Evolutionary conservation across 2,797 vertebrate species (phyloP).

Genomic region (Catamblyrhynchus diadema): DNA sequence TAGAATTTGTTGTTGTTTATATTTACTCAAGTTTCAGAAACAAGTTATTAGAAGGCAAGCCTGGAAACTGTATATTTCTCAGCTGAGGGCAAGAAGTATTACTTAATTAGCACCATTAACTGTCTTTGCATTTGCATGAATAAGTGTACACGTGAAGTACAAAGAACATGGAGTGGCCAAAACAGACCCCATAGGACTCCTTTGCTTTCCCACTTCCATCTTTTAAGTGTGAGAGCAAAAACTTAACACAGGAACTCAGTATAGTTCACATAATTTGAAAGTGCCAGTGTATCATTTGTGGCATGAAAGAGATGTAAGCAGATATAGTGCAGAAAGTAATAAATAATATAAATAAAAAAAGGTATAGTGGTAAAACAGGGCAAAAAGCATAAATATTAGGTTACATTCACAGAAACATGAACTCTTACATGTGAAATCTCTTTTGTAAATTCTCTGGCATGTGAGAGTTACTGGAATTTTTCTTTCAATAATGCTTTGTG

Average conservation of each 20-base stretch:
- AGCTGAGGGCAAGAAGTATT: neutral
- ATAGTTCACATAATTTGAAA: neutral
- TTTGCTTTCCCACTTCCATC: neutral
- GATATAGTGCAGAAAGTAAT: neutral
- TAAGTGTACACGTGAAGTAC: neutral
- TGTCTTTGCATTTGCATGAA: neutral
- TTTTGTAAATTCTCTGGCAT: neutral
- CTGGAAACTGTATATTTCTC: neutral
- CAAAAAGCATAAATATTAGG: neutral
- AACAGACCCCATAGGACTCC: fast-evolving
- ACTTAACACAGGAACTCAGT: neutral
- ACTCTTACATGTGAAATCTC: neutral
- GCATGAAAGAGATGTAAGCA: neutral
- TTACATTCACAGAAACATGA: neutral
- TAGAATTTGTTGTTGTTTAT: neutral
- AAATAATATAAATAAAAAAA: neutral
- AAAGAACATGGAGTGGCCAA: neutral
- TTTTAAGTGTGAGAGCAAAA: neutral
- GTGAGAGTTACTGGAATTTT: neutral
- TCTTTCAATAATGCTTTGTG: neutral
- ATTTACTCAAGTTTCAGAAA: neutral
- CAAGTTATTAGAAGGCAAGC: neutral
- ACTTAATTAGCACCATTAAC: neutral
- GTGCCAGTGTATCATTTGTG: neutral
- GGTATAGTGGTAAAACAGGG: neutral